phyloP scores from a whole-genome alignment of 2,888 invertebrate genomes.

The Eledona agricola region DNA sequence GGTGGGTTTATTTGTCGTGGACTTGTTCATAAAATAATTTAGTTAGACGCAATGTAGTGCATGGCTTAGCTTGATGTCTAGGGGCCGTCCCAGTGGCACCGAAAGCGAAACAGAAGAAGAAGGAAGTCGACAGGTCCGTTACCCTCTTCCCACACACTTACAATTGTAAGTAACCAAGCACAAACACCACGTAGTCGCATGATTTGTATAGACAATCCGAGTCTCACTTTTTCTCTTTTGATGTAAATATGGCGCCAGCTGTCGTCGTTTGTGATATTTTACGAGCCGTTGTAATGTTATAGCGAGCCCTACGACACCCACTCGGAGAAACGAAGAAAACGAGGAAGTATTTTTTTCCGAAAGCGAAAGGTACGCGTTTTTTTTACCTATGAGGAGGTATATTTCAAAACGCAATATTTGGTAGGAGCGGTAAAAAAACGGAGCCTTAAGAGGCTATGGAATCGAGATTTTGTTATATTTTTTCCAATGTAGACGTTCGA shows the following conservation, averaged over 20 bases:
- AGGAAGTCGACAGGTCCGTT: constrained; percentile 62
- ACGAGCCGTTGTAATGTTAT: constrained; percentile 41
- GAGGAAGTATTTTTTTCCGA: constrained; percentile 89
- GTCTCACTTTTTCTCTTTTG: constrained; percentile 11
- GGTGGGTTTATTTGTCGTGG: no score
- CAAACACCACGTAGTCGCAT: constrained; percentile 18
- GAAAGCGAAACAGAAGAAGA: constrained; percentile 82
- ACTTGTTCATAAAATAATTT: constrained; percentile 39
- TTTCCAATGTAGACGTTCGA: no score
- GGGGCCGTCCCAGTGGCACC: constrained; percentile 70
- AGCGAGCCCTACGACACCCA: constrained; percentile 75
- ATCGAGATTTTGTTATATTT: no score
- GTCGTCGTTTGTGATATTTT: constrained; percentile 6
- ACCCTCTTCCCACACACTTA: constrained; percentile 61
- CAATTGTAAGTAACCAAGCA: constrained; percentile 64
- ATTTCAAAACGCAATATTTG: constrained; percentile 42
- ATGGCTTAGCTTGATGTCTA: constrained; percentile 65
- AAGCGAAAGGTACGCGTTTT: constrained; percentile 78
- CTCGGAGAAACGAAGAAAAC: constrained; percentile 85
- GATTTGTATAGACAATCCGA: not conserved
- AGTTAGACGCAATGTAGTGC: constrained; percentile 58
- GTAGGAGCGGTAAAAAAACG: no score
- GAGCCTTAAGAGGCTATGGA: no score
- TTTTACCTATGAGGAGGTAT: constrained; percentile 44
- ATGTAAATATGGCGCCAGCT: not conserved